Percentiles rank a stretch among this genome's conserved stretches.
These are phyloP conservation scores for Hydrolagus colliei DNA, from an alignment of 2,797 vertebrate species.

Conservation along the genomic window DNA sequence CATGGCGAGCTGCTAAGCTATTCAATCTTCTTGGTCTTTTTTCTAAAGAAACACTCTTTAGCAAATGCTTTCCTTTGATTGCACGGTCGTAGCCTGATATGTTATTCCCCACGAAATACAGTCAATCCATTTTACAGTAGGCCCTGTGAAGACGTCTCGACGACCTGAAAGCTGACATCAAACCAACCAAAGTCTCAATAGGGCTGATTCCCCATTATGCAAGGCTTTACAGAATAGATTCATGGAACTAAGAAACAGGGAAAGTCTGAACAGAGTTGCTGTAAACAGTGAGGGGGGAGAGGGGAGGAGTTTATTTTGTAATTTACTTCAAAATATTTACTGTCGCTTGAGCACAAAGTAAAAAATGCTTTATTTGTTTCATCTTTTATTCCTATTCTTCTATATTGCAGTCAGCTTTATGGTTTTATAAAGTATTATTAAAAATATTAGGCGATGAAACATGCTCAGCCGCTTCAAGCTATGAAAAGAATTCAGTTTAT, in stretches of 20 bases:
- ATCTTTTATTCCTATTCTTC: conserved; percentile 12
- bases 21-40: background rate
- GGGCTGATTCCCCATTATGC: background rate
- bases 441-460: conserved; percentile 31
- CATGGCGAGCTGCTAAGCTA: background rate
- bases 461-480: conserved; percentile 22
- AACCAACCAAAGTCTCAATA: background rate
- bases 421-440: conserved; percentile 31
- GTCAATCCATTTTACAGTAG: too few species aligned
- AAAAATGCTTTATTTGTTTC: conserved; percentile 21
- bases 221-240: background rate
- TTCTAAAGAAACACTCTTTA: background rate
- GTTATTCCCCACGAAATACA: too few species aligned
- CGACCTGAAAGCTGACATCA: background rate
- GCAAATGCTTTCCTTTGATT: too few species aligned
- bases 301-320: background rate
- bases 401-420: conserved; percentile 10
- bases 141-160: too few species aligned
- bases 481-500: conserved; percentile 27
- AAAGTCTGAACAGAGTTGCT: background rate
- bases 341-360: background rate
- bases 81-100: background rate
- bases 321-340: conserved; percentile 14
- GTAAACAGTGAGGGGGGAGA: background rate
- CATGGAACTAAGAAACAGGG: background rate